Conservation (phyloP, 1,140 invertebrate species). For the Heliothis virescens region DNA sequence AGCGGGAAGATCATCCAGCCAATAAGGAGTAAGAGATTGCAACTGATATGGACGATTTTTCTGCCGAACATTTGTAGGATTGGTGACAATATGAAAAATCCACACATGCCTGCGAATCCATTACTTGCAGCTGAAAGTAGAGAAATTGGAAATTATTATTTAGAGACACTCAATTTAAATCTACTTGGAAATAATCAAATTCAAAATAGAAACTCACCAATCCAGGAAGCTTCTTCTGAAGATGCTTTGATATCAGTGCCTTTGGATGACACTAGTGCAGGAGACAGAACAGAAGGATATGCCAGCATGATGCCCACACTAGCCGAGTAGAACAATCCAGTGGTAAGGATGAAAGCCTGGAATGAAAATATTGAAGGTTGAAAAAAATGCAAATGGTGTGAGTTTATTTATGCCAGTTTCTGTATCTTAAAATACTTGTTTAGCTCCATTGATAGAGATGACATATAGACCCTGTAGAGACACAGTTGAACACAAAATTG, state of each 20-base stretch:
- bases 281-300: conserved; percentile 57
- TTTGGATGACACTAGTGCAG: conserved; percentile 55
- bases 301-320: conserved; percentile 15
- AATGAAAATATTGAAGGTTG: neutral
- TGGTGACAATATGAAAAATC: conserved; percentile 58
- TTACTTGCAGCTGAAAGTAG: conserved; percentile 60
- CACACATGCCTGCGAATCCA: conserved; percentile 58
- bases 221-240: conserved; percentile 60
- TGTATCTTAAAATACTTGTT: too few relatives aligned
- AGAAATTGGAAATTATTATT: neutral
- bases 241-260: conserved; percentile 59
- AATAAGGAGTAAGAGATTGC: conserved; percentile 40
- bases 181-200: too few relatives aligned
- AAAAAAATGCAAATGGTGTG: neutral
- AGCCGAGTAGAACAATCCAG: conserved; percentile 10
- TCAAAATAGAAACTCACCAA: conserved; percentile 49
- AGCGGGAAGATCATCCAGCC: conserved; percentile 49
- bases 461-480: too few relatives aligned
- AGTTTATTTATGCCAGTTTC: too few relatives aligned
- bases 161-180: neutral
- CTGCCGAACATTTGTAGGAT: conserved; percentile 61
- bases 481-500: too few relatives aligned
- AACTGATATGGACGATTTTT: conserved; percentile 51
- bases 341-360: conserved; percentile 42
- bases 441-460: too few relatives aligned